Conservation (phyloP, 2,797 vertebrate species). For the Oreonectes daqikongensis region DNA sequence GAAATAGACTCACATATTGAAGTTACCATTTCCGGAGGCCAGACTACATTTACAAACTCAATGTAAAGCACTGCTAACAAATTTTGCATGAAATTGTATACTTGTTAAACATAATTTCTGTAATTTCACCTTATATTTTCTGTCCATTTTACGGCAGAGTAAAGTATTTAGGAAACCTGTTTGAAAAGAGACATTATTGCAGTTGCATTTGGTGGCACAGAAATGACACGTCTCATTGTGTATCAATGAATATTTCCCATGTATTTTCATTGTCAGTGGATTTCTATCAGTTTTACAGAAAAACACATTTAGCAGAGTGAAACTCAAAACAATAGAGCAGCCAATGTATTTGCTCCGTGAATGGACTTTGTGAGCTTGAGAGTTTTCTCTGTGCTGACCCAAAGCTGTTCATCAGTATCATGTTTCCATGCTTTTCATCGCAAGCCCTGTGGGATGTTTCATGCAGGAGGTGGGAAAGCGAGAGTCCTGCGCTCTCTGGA, state of each 20-base stretch:
- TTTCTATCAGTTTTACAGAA: background rate
- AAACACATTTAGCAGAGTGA: background rate
- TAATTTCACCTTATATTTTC: background rate
- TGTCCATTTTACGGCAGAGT: background rate
- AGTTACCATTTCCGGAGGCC: background rate
- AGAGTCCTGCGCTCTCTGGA: conserved; percentile 40
- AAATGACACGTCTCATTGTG: background rate
- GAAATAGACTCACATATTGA: background rate
- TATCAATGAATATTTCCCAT: background rate
- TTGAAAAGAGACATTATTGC: background rate
- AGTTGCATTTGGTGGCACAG: background rate
- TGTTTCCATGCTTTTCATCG: conserved; percentile 47
- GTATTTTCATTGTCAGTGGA: background rate
- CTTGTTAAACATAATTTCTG: background rate
- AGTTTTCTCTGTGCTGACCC: conserved; percentile 33
- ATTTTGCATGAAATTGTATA: background rate
- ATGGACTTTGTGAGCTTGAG: conserved; percentile 8
- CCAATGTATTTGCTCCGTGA: background rate
- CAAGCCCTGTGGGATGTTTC: conserved; percentile 39
- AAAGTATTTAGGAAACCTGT: background rate
- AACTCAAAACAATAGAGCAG: background rate
- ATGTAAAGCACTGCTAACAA: background rate
- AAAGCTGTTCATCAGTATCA: conserved; percentile 48
- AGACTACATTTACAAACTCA: background rate
- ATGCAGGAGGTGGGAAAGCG: conserved; percentile 44